Percentiles rank a stretch among this genome's conserved stretches.
These are phyloP conservation scores for Vimba vimba DNA, from an alignment of 2,113 vertebrate species.

Conservation along the genomic window DNA sequence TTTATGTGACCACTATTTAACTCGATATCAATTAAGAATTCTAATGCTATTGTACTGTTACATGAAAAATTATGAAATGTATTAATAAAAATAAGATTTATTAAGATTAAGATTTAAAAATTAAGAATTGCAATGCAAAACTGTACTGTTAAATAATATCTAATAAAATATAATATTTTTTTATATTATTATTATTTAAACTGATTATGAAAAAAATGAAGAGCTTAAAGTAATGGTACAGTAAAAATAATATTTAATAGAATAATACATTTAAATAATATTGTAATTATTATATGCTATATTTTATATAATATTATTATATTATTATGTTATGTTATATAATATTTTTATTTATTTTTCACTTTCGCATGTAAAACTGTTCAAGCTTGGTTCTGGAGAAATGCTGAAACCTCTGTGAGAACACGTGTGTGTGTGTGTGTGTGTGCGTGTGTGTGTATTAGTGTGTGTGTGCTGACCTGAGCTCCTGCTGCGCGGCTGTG, in stretches of 20 bases:
- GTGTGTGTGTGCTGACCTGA: conserved; percentile 74
- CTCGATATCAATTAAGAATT: no score
- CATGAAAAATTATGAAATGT: no score
- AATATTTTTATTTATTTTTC: background rate
- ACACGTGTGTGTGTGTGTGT: background rate
- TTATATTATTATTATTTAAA: background rate
- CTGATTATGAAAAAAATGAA: background rate
- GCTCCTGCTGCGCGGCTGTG: conserved; percentile 94
- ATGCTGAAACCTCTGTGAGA: no score
- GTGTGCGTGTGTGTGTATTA: background rate
- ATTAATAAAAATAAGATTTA: no score
- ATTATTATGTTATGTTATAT: background rate
- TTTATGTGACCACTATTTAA: no score
- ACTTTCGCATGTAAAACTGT: background rate
- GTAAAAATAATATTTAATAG: background rate
- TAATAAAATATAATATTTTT: no score
- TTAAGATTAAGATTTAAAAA: no score
- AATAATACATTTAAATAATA: background rate
- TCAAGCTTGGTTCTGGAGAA: no score
- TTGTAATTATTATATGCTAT: background rate
- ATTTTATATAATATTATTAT: no score
- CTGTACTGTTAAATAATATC: background rate
- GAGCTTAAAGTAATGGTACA: background rate
- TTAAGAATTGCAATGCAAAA: background rate
- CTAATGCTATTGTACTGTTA: no score